phyloP scores from a whole-genome alignment of 2,888 invertebrate genomes.

The Metalampra italica region DNA sequence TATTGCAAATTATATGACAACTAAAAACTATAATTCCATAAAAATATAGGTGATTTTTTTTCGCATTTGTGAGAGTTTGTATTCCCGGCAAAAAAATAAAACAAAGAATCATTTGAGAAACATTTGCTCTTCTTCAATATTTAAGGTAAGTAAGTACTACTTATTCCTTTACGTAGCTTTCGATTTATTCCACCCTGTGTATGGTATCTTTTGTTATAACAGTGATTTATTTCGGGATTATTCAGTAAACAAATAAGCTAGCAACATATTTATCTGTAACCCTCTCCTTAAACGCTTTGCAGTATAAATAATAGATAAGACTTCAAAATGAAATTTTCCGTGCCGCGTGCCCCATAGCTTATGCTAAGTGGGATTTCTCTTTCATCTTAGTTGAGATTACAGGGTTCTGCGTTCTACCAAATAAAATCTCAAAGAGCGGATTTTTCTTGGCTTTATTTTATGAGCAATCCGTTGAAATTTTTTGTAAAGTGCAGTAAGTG shows the following conservation, averaged over 20 bases:
- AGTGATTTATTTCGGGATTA: too few species aligned
- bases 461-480: neutral
- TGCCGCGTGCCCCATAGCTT: slow-evolving; percentile 32
- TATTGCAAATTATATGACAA: too few species aligned
- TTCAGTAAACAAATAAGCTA: neutral
- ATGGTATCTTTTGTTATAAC: too few species aligned
- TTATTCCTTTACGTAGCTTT: too few species aligned
- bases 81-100: too few species aligned
- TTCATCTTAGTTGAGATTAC: slow-evolving; percentile 55
- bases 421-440: slow-evolving; percentile 27
- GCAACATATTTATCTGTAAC: slow-evolving; percentile 14
- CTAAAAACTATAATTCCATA: too few species aligned
- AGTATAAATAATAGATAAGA: slow-evolving; percentile 27
- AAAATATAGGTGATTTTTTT: too few species aligned
- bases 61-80: too few species aligned
- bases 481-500: neutral
- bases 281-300: slow-evolving; percentile 12
- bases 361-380: slow-evolving; percentile 53
- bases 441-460: slow-evolving; percentile 21
- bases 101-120: too few species aligned
- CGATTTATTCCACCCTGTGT: too few species aligned
- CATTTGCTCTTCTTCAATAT: too few species aligned
- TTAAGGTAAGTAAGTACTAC: too few species aligned
- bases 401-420: slow-evolving; percentile 30
- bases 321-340: slow-evolving; percentile 34